These are phyloP conservation scores for Sphaeridia pumilis DNA, from an alignment of 2,888 invertebrate genomes.

Conservation along the genomic window DNA sequence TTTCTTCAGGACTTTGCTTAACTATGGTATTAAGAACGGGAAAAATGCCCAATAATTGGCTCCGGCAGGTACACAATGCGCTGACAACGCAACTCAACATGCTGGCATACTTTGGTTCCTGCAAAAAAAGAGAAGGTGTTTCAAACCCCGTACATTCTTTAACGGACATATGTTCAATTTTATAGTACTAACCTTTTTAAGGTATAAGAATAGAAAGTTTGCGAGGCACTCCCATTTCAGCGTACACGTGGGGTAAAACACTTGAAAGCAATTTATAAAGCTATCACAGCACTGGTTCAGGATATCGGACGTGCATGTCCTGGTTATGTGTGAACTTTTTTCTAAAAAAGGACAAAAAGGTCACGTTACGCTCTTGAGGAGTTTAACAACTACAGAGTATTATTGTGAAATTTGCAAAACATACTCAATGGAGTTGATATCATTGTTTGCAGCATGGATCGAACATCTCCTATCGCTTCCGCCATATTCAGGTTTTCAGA, in stretches of 20 bases:
- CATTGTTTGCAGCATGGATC: constrained; percentile 33
- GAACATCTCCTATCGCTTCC: constrained; percentile 33
- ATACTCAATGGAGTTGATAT: constrained; percentile 27
- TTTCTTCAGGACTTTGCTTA: constrained; percentile 31
- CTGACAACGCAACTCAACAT: constrained; percentile 33
- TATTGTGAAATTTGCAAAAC: neutral
- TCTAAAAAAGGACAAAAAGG: constrained; percentile 6
- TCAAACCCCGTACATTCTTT: neutral
- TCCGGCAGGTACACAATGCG: constrained; percentile 32
- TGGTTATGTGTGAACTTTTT: constrained; percentile 3
- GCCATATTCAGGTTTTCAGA: constrained; percentile 35
- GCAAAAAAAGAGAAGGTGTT: neutral
- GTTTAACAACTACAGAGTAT: neutral
- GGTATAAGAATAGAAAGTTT: constrained; percentile 31
- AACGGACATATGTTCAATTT: neutral
- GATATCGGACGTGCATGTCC: constrained; percentile 46
- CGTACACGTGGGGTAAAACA: constrained; percentile 86
- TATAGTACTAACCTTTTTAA: constrained; percentile 22
- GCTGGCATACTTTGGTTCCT: constrained; percentile 27
- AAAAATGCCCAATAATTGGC: constrained; percentile 33
- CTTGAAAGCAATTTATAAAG: constrained; percentile 83
- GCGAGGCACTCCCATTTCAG: constrained; percentile 79
- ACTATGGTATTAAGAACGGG: constrained; percentile 32
- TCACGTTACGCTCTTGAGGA: neutral
- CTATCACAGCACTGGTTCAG: constrained; percentile 82